A percentile compares a stretch with the other conserved stretches of the same genome.
Evolutionary conservation across 2,113 vertebrate species (phyloP).

Genomic region (Apeltes quadracus): DNA sequence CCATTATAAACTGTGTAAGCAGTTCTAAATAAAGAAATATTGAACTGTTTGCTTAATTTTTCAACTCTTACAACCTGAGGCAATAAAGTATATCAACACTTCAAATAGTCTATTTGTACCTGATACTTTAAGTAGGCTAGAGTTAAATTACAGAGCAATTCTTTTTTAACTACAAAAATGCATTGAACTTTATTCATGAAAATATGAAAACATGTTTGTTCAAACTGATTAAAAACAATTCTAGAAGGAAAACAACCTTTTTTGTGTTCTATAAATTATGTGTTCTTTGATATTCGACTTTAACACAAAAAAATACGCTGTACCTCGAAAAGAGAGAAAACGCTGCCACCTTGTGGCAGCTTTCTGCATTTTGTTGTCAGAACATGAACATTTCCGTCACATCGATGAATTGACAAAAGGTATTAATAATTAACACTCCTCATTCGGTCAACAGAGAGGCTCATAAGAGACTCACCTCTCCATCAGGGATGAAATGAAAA

Average conservation of each 20-base stretch:
- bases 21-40: background rate
- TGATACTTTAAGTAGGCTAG: background rate
- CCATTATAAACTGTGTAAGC: too few species aligned
- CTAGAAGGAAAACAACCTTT: too few species aligned
- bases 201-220: background rate
- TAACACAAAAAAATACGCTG: background rate
- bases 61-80: background rate
- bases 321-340: conserved; percentile 1
- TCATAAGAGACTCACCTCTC: background rate
- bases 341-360: conserved; percentile 45
- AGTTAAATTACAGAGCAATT: background rate
- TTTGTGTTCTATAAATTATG: background rate
- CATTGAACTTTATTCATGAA: background rate
- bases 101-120: background rate
- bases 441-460: background rate
- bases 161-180: background rate
- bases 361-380: background rate
- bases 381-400: conserved; percentile 27
- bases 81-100: background rate
- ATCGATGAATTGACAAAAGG: background rate
- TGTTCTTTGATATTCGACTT: background rate
- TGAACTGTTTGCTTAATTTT: background rate
- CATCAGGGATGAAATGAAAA: conserved; percentile 59
- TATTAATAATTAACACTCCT: background rate
- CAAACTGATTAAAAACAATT: background rate